Evolutionary conservation across 2,113 vertebrate species (phyloP), one percentile per base, ranked within the genome.

Genomic region (Potamarius usumacintae): DNA sequence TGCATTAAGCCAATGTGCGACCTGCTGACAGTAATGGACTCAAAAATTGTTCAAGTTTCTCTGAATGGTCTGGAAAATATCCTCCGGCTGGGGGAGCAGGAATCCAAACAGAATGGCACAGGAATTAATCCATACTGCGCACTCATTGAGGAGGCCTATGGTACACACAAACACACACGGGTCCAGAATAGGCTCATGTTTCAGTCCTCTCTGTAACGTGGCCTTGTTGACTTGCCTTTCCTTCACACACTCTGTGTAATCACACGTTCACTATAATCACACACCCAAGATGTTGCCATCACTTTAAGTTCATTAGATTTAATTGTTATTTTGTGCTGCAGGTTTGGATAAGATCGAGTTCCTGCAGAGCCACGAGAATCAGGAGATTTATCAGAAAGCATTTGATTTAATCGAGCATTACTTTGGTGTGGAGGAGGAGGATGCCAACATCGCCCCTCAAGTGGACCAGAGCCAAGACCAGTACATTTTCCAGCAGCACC

Each of bases 21-120:
- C 92, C 95, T 98, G 83, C 94, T 98, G 92, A 98, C 96, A 30
- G 97, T 97, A 90, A 97, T 97, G 97, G 97, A 98, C 93, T 96
- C 97, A 52, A 98, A 97, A 94, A 97, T 98, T 90, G 97, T 98
- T 69, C 97, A 98, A 90, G 97, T 98, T 90, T 96, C 97, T 88
- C 95, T 98, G 90, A 97, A 97, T 89, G 97, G 97, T 87, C 94
- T 98, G 86, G 97, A 98, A 94, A 98, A 98, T 92, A 97, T 97
- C 91, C 94, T 98, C 25, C 95, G 96, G 87, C 95, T 97, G 86
- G 97, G 97, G 92, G 97, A 98, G 17, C 96, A 97, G 89, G 97
- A 97, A 89, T 96, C 96, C 82, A 97, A 97, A 90, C 96, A 97
- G 91, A 97, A 95, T 80, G 96, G 95, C 89, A 93, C 95, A 0